Evolutionary conservation across 2,888 invertebrate genomes (phyloP).

Genomic region (Caenorhabditis becei): DNA sequence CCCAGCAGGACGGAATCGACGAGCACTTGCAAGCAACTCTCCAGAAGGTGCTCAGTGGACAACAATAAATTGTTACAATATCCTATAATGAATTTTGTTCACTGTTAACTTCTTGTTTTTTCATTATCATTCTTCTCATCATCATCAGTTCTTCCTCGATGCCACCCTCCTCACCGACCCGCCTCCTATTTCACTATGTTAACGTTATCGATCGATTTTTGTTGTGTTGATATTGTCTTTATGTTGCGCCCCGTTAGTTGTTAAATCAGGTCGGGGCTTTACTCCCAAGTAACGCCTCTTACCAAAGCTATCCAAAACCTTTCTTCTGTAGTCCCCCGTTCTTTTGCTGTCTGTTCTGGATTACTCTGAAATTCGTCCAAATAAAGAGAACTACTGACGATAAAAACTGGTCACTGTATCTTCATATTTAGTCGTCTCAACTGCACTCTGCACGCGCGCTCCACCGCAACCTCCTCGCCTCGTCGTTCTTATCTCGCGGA

Average conservation of each 20-base stretch:
- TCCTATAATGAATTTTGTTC: slow-evolving; percentile 32
- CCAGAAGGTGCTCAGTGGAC: slow-evolving; percentile 37
- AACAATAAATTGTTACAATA: slow-evolving; percentile 19
- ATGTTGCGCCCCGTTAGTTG: slow-evolving; percentile 55
- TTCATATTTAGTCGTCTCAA: neutral
- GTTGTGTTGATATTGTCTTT: slow-evolving; percentile 61
- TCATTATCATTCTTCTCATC: slow-evolving; percentile 14
- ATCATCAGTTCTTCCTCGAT: slow-evolving; percentile 35
- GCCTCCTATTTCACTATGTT: slow-evolving; percentile 14
- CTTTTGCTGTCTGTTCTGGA: slow-evolving; percentile 7
- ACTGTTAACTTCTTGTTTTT: slow-evolving; percentile 33
- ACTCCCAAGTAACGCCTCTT: neutral
- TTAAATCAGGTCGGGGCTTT: slow-evolving; percentile 28
- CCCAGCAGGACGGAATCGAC: slow-evolving; percentile 43
- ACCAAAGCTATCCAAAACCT: neutral
- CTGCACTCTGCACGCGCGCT: neutral
- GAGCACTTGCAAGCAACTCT: slow-evolving; percentile 37
- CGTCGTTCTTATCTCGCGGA: neutral
- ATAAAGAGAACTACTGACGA: slow-evolving; percentile 31
- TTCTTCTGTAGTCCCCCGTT: slow-evolving; percentile 23
- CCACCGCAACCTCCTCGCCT: slow-evolving; percentile 19
- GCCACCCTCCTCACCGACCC: neutral
- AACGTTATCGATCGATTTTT: slow-evolving; percentile 35
- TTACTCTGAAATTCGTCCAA: slow-evolving; percentile 2
- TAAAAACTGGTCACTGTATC: neutral